Evolutionary conservation across 2,797 vertebrate genomes (phyloP), one percentile per base, ranked within the genome.

Genomic region (Saxicola maurus): DNA sequence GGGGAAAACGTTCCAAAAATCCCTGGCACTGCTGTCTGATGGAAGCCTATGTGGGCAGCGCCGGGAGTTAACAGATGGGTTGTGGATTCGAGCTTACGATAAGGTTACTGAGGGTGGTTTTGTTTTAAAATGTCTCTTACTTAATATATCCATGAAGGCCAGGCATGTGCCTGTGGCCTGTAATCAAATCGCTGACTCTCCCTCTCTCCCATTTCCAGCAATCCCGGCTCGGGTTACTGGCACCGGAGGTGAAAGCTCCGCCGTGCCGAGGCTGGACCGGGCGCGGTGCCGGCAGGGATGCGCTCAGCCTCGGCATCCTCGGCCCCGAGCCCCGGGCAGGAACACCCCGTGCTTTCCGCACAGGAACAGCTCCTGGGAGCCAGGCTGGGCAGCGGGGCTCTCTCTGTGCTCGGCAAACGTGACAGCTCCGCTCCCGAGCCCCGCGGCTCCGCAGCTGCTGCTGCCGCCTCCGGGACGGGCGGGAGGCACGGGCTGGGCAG

Each of bases 101-200:
- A 92, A 94, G 93, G 95, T 95, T 93, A 94, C 95, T 75, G 93
- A 92, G 85, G 82, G 89, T 83, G 88, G 93, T 86, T 94, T 91
- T 93, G 91, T 93, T 95, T 94, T 91, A 94, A 94, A 95, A 93
- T 94, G 92, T 90, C 92, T 94, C 93, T 95, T 87, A 92, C 93
- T 94, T 92, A 95, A 95, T 95, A 92, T 95, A 92, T 89, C 92
- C 92, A 69, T 79, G 94, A 91, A 95, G 92, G 89, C 94, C 94
- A 92, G 86, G 95, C 95, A 95, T 95, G 95, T 95, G 95, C 95
- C 94, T 60, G 93, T 80, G 94, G 93, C 85, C 94, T 93, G 95
- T 91, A 91, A 94, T 67, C 92, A 93, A 91, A 90, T 72, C 91
- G 82, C 91, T 71, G 87, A 77, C 90, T 95, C 91, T 89, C 85